Evolutionary conservation across 2,113 vertebrate species (phyloP).

Genomic region (Lathamus discolor): DNA sequence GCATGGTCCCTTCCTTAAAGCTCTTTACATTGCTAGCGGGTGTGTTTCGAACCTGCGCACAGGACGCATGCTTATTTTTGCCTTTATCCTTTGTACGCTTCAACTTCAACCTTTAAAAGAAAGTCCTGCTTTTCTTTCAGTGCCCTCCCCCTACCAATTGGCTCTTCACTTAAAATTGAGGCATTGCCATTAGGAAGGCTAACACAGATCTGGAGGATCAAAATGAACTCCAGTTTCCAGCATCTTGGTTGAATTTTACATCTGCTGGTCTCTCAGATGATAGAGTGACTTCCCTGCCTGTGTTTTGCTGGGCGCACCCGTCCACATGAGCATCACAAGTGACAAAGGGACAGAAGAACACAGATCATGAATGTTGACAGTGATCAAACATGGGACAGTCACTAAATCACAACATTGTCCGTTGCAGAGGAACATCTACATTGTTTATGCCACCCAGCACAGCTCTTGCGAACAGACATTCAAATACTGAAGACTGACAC

Average conservation of each 20-base stretch:
- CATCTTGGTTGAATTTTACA: not conserved
- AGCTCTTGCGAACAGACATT: not conserved
- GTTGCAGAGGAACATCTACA: not conserved
- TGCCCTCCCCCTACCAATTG: not conserved
- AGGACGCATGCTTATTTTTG: not conserved
- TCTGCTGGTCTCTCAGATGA: not conserved
- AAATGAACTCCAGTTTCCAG: not conserved
- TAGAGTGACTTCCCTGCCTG: not conserved
- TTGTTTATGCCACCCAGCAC: not conserved
- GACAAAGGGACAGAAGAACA: fast-evolving
- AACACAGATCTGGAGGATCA: not conserved
- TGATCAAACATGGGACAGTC: fast-evolving
- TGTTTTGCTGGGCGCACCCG: fast-evolving
- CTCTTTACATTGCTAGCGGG: not conserved
- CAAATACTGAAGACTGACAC: not conserved
- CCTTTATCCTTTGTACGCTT: not conserved
- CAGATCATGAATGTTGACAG: not conserved
- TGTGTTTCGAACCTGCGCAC: not conserved
- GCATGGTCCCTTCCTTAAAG: not conserved
- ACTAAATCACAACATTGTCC: not conserved
- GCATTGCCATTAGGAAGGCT: not conserved
- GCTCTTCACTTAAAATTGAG: not conserved
- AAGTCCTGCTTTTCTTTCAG: not conserved
- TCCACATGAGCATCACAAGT: fast-evolving
- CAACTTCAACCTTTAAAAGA: not conserved